Evolutionary conservation across 2,113 vertebrate genomes (phyloP).

Genomic region (Callipepla squamata): DNA sequence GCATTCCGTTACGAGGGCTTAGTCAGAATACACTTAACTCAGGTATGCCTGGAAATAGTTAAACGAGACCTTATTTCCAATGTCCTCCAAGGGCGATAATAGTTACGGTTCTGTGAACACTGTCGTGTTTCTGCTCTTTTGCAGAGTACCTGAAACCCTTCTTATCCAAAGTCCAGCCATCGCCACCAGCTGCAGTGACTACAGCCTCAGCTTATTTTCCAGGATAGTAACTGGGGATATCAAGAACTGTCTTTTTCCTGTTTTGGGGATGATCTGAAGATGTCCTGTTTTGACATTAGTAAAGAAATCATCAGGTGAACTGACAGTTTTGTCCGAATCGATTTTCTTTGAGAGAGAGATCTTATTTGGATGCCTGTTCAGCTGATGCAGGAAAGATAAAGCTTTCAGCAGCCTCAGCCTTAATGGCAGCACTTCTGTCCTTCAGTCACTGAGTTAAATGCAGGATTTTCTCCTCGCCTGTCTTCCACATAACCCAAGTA

Average conservation of each 20-base stretch:
- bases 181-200: conserved; percentile 41
- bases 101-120: background rate
- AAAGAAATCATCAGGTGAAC: background rate
- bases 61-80: background rate
- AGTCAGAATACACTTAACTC: conserved; percentile 77
- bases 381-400: background rate
- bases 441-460: background rate
- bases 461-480: background rate
- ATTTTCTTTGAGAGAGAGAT: background rate
- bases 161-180: background rate
- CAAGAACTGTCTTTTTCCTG: background rate
- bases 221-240: conserved; percentile 66
- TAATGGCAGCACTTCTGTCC: rapidly evolving
- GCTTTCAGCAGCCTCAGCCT: background rate
- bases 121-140: conserved; percentile 7
- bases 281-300: background rate
- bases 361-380: background rate
- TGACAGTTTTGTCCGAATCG: background rate
- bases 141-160: conserved; percentile 79
- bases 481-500: background rate
- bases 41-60: conserved; percentile 29
- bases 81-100: rapidly evolving
- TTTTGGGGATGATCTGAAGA: rapidly evolving
- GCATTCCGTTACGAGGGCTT: conserved; percentile 87
- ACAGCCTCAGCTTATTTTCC: conserved; percentile 88